Percentiles rank a stretch among this genome's conserved stretches.
Conservation (phyloP, 92 coral and sea anemone genomes). For the Parazoanthus atlanticus region DNA sequence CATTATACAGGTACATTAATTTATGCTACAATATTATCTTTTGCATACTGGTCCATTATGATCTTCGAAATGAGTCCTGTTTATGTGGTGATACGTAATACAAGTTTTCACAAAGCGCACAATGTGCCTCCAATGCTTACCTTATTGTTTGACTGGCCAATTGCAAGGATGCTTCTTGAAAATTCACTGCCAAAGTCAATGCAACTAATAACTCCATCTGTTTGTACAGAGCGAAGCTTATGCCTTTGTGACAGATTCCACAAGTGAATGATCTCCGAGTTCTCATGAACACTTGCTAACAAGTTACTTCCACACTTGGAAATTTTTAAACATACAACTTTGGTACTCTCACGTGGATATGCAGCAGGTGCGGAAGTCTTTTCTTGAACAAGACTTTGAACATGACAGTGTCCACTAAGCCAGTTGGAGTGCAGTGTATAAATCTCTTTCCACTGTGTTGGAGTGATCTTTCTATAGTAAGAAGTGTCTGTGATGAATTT, state of each 20-base stretch:
- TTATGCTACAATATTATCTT: no score
- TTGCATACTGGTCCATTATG: no score
- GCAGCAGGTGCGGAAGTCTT: slow-evolving; percentile 19
- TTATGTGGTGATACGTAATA: no score
- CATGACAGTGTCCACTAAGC: slow-evolving; percentile 95
- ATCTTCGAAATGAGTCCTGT: no score
- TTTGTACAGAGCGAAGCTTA: slow-evolving; percentile 54
- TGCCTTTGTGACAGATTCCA: slow-evolving; percentile 71
- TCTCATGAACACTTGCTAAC: slow-evolving; percentile 71
- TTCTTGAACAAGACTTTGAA: slow-evolving; percentile 70
- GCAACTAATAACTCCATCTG: slow-evolving; percentile 69
- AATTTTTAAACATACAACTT: slow-evolving; percentile 72
- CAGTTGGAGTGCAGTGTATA: slow-evolving; percentile 82
- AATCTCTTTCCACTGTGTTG: slow-evolving; percentile 88
- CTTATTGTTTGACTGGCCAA: slow-evolving; percentile 78
- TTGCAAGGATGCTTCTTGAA: slow-evolving; percentile 69
- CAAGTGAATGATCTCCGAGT: slow-evolving; percentile 62
- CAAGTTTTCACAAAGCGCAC: no score
- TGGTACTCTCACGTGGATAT: slow-evolving; percentile 53
- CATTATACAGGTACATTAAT: no score
- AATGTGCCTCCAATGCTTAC: slow-evolving; percentile 28
- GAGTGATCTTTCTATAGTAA: slow-evolving; percentile 64
- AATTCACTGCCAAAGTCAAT: slow-evolving; percentile 81
- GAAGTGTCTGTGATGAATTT: slow-evolving; percentile 74
- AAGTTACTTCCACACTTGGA: slow-evolving; percentile 80